Base-by-base conservation (phyloP, 2,113 vertebrate species). In the Bos indicus region DNA sequence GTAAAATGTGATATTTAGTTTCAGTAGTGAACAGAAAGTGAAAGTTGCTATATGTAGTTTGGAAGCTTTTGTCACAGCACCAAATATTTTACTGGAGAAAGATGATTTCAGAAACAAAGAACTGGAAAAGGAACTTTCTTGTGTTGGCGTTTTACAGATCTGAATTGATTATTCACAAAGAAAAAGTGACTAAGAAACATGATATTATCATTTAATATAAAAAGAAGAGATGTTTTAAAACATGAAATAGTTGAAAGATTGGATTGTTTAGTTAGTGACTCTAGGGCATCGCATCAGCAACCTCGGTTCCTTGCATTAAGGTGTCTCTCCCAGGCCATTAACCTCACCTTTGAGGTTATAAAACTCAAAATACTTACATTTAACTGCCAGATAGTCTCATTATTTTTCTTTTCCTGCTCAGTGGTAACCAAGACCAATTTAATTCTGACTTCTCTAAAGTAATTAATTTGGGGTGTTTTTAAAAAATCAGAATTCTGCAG, bases 401-500 rank as follows among this genome's bases (percentile, higher is more conserved):
- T 93, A 93, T 91, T 81, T 86, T 88, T 84, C 94, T 88, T 93
- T 96, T 88, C 88, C 97, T 97, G 28, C 74, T 97, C 71, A 92
- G 56, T 95, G 83, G 43, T 95, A 97, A 95, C 92, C 81, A 92
- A 97, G 74, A 91, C 43, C 95, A 88, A 59, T 96, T 96, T 97
- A 96, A 97, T 97, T 96, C 64, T 6, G 33, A 92, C 78, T 98
- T 91, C 33, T 91, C 80, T 89, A 88, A 97, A 98, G 78, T 98
- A 98, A 98, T 98, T 98, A 96, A 98, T 98, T 98, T 95, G 91
- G 67, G 64, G 46, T 96, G 88, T 96, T 97, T 97, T 96, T 83
- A 91, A 93, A 71, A 98, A 98, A 97, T 97, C 95, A 98, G 94
- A 97, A 97, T 98, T 96, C 89, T 96, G 82, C 81, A 96, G 90